Base-by-base conservation (phyloP, 2,113 vertebrate species). In the Leucopternis melanops region DNA sequence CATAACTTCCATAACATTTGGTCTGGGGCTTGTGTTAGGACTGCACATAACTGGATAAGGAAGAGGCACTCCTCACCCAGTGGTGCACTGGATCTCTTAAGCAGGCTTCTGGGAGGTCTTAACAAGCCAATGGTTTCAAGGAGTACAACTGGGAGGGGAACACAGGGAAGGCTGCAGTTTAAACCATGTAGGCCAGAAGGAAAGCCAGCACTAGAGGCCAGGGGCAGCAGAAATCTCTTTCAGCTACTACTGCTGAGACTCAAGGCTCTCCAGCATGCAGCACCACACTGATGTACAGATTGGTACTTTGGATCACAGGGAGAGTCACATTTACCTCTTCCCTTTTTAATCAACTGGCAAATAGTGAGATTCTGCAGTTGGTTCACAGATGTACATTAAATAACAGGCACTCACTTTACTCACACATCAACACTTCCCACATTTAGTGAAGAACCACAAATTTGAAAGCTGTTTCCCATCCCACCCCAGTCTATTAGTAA, bases 391-490 rank as follows among this genome's bases (percentile, higher is more conserved):
- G 80, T 31, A 70, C 19, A 19, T 71, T 78, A 88, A 92, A 22
- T 58, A 88, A 81, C 67, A 90, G 31, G 66, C 86, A 88, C 88
- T 44, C 45, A 8, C 63, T 91, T 91, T 3, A 70, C 80, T 96
- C 65, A 36, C 38, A 65, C 57, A 78, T 95, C 77, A 83, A 84
- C 77, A 91, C 94, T 84, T 96, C 69, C 77, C 52, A 94, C 77
- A 63, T 58, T 38, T 55, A 84, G 58, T 36, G 45, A 81, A 89
- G 86, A 84, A 78, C 14, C 63, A 88, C 61, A 47, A 70, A 78
- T 42, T 59, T 66, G 59, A 91, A 91, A 91, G 65, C 89, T 71
- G 75, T 55, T 89, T 92, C 59, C 71, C 6, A 0, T 91, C 55
- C 72, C 69, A 78, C 47, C 77, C 55, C 29, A 38, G 67, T 23